Percentiles rank a stretch among this genome's conserved stretches.
Evolutionary conservation across 37 sponge, comb jelly and placozoan genomes (phyloP).

Genomic region (Theonella swinhoei): DNA sequence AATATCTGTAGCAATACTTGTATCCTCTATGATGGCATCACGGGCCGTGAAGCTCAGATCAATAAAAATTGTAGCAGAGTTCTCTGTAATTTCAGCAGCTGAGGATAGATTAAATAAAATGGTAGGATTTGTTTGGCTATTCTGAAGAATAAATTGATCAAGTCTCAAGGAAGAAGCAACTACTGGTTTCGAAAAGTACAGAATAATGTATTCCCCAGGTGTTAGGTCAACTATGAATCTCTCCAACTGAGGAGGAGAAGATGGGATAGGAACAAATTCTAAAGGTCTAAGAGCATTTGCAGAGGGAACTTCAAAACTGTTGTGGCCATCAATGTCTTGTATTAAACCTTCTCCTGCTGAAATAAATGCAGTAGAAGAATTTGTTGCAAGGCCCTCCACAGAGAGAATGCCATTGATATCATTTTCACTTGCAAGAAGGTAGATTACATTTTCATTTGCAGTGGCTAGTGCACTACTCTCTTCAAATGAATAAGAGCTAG

Average conservation of each 20-base stretch:
- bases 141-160: slow-evolving; percentile 60
- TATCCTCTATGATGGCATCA: slow-evolving; percentile 50
- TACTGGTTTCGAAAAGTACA: slow-evolving; percentile 79
- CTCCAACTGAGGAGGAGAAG: slow-evolving; percentile 40
- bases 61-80: slow-evolving; percentile 55
- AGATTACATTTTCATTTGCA: neutral
- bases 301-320: slow-evolving; percentile 37
- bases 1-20: slow-evolving; percentile 46
- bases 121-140: slow-evolving; percentile 31
- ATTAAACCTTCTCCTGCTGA: slow-evolving; percentile 66
- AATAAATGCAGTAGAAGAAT: slow-evolving; percentile 51
- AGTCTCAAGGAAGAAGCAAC: slow-evolving; percentile 34
- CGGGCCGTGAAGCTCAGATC: slow-evolving; percentile 53
- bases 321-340: slow-evolving; percentile 31
- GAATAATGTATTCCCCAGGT: slow-evolving; percentile 60
- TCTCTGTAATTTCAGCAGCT: slow-evolving; percentile 45
- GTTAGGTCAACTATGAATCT: slow-evolving; percentile 77
- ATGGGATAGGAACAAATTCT: slow-evolving; percentile 36
- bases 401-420: slow-evolving; percentile 76
- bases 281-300: slow-evolving; percentile 58
- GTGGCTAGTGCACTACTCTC: slow-evolving; percentile 45
- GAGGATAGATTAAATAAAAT: slow-evolving; percentile 46
- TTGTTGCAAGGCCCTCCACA: slow-evolving; percentile 61
- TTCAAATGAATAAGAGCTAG: slow-evolving; percentile 50
- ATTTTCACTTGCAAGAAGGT: slow-evolving; percentile 30